Evolutionary conservation across 2,113 vertebrate genomes (phyloP).

Genomic region (Oncorhynchus clarkii): DNA sequence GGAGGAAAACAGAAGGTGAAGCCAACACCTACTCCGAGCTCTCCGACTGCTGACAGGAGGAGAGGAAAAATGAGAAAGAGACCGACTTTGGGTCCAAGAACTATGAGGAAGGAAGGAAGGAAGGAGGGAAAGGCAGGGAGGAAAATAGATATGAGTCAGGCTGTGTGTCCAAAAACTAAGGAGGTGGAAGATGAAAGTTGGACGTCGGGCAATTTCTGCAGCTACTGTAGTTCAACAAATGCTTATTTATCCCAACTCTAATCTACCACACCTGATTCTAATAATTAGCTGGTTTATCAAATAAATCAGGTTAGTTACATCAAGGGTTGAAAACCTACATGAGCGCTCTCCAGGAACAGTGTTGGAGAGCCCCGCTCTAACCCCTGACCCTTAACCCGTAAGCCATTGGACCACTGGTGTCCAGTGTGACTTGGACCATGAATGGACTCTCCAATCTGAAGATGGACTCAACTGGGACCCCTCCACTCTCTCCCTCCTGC

Average conservation of each 20-base stretch:
- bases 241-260: too few relatives aligned
- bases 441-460: not conserved
- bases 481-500: constrained; percentile 7
- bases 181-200: not conserved
- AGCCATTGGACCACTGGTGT: too few relatives aligned
- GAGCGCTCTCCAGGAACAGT: too few relatives aligned
- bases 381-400: not conserved
- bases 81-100: not conserved
- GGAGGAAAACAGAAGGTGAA: constrained; percentile 65
- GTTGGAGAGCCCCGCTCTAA: not conserved
- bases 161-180: not conserved
- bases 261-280: too few relatives aligned
- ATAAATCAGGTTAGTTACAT: too few relatives aligned
- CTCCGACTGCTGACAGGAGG: constrained; percentile 70
- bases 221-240: not conserved
- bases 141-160: not conserved
- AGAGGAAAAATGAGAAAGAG: not conserved
- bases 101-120: not conserved
- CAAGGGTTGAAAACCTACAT: too few relatives aligned
- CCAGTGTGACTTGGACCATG: too few relatives aligned
- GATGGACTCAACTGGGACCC: not conserved
- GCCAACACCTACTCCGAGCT: constrained; percentile 70
- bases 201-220: not conserved
- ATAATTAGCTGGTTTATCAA: not conserved
- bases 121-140: not conserved